These are phyloP conservation scores for Micromys minutus DNA, from an alignment of 2,113 vertebrate genomes.

Conservation along the genomic window DNA sequence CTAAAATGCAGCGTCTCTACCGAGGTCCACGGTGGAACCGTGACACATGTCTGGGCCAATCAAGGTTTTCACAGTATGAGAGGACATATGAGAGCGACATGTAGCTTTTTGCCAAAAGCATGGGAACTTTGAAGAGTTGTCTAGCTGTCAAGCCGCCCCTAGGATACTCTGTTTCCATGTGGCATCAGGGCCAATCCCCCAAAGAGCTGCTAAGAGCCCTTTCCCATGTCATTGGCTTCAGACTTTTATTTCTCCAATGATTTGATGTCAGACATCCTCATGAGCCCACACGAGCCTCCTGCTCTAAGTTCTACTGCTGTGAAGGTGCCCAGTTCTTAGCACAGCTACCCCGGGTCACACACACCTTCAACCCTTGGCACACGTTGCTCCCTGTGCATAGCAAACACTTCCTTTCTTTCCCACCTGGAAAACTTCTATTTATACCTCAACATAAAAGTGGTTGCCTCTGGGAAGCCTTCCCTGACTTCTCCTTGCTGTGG, in stretches of 20 bases:
- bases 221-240: not conserved
- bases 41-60: not conserved
- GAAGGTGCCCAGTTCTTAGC: not conserved
- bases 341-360: not conserved
- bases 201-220: not conserved
- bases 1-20: not conserved
- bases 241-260: not conserved
- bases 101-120: not conserved
- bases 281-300: not conserved
- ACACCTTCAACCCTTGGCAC: not conserved
- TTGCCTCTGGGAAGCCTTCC: not conserved
- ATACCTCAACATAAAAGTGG: conserved; percentile 1
- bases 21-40: not conserved
- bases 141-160: not conserved
- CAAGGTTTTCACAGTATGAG: not conserved
- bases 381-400: not conserved
- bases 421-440: conserved; percentile 7
- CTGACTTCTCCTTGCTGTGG: not conserved
- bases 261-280: not conserved
- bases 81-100: not conserved
- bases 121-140: not conserved
- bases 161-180: not conserved
- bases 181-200: not conserved
- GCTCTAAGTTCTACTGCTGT: not conserved
- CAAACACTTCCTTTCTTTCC: not conserved